Conservation (phyloP, 2,797 vertebrate genomes). For the Cryptoprocta ferox region DNA sequence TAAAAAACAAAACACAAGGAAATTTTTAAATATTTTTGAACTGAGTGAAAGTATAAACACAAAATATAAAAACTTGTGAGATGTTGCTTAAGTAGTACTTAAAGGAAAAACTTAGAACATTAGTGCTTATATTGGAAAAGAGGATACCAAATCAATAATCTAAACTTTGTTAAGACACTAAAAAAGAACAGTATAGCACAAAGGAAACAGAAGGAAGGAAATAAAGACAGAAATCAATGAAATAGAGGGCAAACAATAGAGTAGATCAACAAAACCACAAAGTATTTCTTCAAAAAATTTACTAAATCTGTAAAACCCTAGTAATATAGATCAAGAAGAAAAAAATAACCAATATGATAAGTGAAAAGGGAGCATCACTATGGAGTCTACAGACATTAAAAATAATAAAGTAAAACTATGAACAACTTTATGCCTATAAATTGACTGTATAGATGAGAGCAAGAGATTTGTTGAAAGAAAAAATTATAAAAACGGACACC, state of each 20-base stretch:
- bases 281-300: neutral
- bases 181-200: neutral
- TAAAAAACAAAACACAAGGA: neutral
- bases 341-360: neutral
- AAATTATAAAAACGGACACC: neutral
- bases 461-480: neutral
- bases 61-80: neutral
- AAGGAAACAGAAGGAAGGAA: neutral
- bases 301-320: neutral
- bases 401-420: neutral
- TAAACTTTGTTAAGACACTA: neutral
- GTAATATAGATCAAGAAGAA: neutral
- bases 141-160: neutral
- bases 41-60: neutral
- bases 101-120: neutral
- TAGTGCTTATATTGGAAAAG: neutral
- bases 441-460: neutral
- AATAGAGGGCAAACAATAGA: neutral
- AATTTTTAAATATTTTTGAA: neutral
- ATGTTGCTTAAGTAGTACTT: neutral
- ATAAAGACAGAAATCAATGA: neutral
- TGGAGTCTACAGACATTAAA: neutral
- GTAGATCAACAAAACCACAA: neutral
- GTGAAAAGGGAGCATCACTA: neutral
- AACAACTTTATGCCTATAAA: neutral